phyloP scores from a whole-genome alignment of 2,113 vertebrate genomes.

The Acanthisitta chloris region DNA sequence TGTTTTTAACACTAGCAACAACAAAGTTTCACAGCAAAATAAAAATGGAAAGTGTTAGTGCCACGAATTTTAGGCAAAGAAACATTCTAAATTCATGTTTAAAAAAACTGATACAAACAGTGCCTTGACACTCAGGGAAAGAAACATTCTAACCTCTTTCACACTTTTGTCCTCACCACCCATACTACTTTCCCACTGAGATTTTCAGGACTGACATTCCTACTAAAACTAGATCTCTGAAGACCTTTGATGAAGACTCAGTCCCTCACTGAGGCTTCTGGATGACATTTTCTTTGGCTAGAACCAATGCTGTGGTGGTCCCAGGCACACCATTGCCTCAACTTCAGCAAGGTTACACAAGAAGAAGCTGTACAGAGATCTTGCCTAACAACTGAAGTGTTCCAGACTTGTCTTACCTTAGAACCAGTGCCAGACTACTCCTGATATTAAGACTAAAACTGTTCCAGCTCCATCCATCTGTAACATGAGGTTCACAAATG shows the following conservation, averaged over 20 bases:
- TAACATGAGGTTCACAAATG: background rate
- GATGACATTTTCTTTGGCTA: background rate
- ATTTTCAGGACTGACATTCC: background rate
- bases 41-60: background rate
- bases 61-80: background rate
- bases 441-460: background rate
- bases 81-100: background rate
- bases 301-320: background rate
- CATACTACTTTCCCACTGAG: fast-evolving
- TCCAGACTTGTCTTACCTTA: background rate
- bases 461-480: background rate
- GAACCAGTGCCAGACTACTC: background rate
- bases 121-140: background rate
- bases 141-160: background rate
- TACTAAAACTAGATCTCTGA: background rate
- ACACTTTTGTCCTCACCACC: background rate
- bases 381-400: background rate
- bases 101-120: background rate
- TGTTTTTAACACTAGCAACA: background rate
- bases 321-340: background rate
- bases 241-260: background rate
- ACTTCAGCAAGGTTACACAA: background rate
- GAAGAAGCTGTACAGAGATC: background rate
- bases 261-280: background rate
- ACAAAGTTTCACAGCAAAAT: background rate